These are phyloP conservation scores for Manis crassicaudata DNA, from an alignment of 2,797 vertebrate genomes.

Conservation along the genomic window DNA sequence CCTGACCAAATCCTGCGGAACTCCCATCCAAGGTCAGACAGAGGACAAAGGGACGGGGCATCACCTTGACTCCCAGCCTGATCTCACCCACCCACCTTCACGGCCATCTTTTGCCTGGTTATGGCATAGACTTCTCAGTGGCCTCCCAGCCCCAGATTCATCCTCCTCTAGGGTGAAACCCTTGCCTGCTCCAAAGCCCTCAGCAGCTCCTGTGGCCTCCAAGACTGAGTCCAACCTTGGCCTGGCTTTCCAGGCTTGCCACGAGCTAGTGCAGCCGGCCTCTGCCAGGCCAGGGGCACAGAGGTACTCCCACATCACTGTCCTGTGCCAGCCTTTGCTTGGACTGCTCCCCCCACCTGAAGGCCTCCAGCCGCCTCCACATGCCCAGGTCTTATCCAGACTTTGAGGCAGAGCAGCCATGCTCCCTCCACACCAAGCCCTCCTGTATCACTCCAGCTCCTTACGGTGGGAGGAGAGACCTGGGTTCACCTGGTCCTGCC, in stretches of 20 bases:
- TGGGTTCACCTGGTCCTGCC: not conserved
- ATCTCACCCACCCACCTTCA: accelerated
- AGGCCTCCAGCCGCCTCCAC: not conserved
- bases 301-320: accelerated
- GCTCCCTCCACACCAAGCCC: not conserved
- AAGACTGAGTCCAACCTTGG: no score
- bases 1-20: not conserved
- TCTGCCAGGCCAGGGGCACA: not conserved
- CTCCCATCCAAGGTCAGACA: constrained; percentile 67
- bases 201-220: no score
- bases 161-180: not conserved
- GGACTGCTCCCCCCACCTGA: not conserved
- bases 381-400: no score
- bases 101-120: not conserved
- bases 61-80: not conserved
- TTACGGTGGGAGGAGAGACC: not conserved
- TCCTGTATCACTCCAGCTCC: not conserved
- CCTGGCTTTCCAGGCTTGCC: not conserved
- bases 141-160: not conserved
- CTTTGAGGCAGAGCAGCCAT: not conserved
- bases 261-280: not conserved
- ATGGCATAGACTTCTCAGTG: not conserved
- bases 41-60: constrained; percentile 30
- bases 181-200: not conserved
- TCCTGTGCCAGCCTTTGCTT: accelerated